Base-by-base conservation (phyloP, 53 echinoderm and acorn worm species). In the Luidia sarsii region DNA sequence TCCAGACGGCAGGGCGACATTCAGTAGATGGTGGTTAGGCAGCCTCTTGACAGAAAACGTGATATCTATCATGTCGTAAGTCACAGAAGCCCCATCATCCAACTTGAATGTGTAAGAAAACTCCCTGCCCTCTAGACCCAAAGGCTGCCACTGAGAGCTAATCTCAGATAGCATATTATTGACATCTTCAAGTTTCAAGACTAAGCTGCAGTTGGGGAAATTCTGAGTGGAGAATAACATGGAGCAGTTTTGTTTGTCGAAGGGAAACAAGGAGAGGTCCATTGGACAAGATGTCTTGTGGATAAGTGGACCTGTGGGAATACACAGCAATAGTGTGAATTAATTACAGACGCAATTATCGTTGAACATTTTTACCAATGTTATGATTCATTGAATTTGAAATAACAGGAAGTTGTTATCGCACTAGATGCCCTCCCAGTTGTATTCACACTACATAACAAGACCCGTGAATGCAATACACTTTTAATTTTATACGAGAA, bases 211-310 rank as follows among this genome's bases (percentile, higher is more conserved):
- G 6, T 2, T 69, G n/a, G 69, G 69, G 49, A 48, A 50, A 50
- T 69, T 69, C 50, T 69, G 69, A 33, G 69, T 50, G 24, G 33
- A 16, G 50, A 94, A 37, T n/a, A 55, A 60, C 11, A 94, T 29
- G 7, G 73, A 73, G 54, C 94, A 94, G 8, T 41, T 31, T 50
- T 94, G 94, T 18, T 83, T 59, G 50, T 94, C 94, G 48, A 94
- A 90, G 0, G 94, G 94, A 35, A 94, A 94, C 24, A 71, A 28
- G 0, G 67, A 45, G 1, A 94, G 83, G 28, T 94, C 79, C 94
- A 94, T 94, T 19, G 50, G 55, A 68, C 94, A 94, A 16, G 69
- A 48, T 19, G 69, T 69, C 30, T 50, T 27, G 69, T 69, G 69
- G 19, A 69, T 49, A 22, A 69, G 18, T 11, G 69, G 9, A 50